Percentiles rank a stretch among this genome's conserved stretches.
phyloP scores from a whole-genome alignment of 2,113 vertebrate species.

The Synchiropus splendidus region DNA sequence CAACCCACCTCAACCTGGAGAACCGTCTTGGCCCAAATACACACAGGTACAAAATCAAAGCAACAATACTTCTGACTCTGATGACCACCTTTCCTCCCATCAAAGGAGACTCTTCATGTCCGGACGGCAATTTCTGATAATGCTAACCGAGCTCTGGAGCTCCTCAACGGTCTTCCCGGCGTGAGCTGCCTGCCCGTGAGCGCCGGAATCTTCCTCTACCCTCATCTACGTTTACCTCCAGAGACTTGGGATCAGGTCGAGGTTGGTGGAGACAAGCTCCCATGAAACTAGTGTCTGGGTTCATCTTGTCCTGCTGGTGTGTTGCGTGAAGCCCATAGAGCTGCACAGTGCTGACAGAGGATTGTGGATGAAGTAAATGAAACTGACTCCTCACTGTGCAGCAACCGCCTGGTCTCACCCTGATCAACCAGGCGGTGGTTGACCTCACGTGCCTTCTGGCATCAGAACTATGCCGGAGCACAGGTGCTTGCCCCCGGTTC shows the following conservation, averaged over 20 bases:
- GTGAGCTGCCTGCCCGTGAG: constrained; percentile 40
- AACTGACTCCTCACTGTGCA: no score
- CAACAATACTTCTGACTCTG: not conserved
- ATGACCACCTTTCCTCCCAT: not conserved
- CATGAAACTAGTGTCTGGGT: no score
- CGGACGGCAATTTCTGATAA: constrained; percentile 37
- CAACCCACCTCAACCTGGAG: constrained; percentile 38
- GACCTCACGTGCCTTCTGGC: no score
- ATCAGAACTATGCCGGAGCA: no score
- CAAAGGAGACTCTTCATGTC: constrained; percentile 33
- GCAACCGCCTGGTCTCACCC: no score
- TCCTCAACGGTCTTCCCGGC: constrained; percentile 44
- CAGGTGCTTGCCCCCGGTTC: no score
- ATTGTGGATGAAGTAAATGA: no score
- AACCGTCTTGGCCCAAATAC: constrained; percentile 35
- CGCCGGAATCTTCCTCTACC: constrained; percentile 48
- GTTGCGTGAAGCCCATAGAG: no score
- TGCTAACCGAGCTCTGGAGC: constrained; percentile 19
- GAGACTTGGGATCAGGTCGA: constrained; percentile 18
- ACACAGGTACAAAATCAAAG: constrained; percentile 18
- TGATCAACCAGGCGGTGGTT: no score
- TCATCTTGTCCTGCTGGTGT: no score
- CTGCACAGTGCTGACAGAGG: no score
- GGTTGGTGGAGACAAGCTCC: no score
- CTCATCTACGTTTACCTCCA: constrained; percentile 32